A percentile compares a stretch with the other conserved stretches of the same genome.
Evolutionary conservation across 64 coral and sea anemone species (phyloP).

Genomic region (Actinia tenebrosa): DNA sequence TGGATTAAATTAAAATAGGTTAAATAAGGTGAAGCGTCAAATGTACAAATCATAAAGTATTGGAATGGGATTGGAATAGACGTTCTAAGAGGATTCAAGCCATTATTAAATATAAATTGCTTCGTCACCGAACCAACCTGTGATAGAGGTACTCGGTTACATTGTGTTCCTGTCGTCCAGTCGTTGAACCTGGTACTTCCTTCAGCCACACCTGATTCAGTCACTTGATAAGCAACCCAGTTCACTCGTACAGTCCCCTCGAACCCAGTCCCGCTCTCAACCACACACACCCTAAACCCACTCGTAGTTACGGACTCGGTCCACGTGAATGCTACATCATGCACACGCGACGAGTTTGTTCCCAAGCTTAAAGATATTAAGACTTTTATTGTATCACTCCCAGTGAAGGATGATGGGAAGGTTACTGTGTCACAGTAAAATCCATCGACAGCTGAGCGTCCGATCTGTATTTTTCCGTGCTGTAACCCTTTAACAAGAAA

Average conservation of each 20-base stretch:
- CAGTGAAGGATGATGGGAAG: slow-evolving; percentile 23
- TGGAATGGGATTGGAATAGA: too few species aligned
- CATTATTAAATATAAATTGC: too few species aligned
- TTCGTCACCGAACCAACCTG: too few species aligned
- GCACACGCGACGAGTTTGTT: not conserved
- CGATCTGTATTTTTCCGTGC: slow-evolving; percentile 32
- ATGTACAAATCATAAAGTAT: too few species aligned
- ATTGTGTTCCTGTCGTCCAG: slow-evolving; percentile 46
- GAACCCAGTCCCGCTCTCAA: slow-evolving; percentile 41
- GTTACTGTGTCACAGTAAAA: slow-evolving; percentile 29
- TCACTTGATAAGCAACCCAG: slow-evolving; percentile 48
- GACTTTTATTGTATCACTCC: slow-evolving; percentile 10
- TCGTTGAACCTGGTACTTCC: not conserved
- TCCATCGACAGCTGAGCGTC: slow-evolving; percentile 2
- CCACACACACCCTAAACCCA: slow-evolving; percentile 25
- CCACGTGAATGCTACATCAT: slow-evolving; percentile 38
- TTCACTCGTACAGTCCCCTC: slow-evolving; percentile 16
- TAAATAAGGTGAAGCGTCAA: too few species aligned
- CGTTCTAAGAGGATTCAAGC: too few species aligned
- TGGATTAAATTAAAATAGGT: too few species aligned
- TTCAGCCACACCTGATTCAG: not conserved
- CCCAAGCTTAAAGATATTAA: slow-evolving; percentile 33
- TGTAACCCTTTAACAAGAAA: slow-evolving; percentile 2
- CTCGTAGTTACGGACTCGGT: slow-evolving; percentile 24
- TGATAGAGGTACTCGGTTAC: not conserved